Evolutionary conservation across 92 coral and sea anemone species (phyloP), one percentile per base, ranked within the genome.

Genomic region (Actinernus sp.): DNA sequence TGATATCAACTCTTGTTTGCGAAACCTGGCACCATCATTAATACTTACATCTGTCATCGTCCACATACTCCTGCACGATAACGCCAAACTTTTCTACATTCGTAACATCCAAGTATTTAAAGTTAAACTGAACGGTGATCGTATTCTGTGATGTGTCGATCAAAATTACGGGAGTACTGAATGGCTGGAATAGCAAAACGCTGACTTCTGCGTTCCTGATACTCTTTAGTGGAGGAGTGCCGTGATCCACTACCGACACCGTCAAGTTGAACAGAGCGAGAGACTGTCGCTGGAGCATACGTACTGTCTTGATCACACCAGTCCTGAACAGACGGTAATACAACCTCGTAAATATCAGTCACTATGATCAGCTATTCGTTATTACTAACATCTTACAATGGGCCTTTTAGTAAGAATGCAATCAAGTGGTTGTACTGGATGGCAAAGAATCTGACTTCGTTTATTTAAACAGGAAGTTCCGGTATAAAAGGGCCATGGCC

Each of bases 61-160:
- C 54, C 4, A 49, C 36, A 46, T 79, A 78, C 52, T 89, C 88
- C 30, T 89, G 96, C 19, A 80, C 92, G 3, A 89, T 75, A 17
- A 89, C 71, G 32, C 85, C 97, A 61, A 87, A 90, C 65, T 71
- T 75, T 20, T 73, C 85, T 52, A 90, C 78, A 46, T 90, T 90
- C 29, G 44, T 85, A 5, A 61, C 31, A 29, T 84, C 92, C 74
- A 86, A 8, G 43, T 90, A 64, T 57, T 60, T 81, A 63, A 90
- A 37, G 71, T 76, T 76, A 45, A 85, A 85, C 45, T 86, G 86
- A 41, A 86, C 29, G 28, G 48, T 85, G 56, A 90, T 86, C 48
- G 86, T 85, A 10, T 50, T 34, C 9, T 40, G 83, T 22, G 75
- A 71, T 2, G 89, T 65, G 23, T 81, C 78, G 45, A 90, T 60